Evolutionary conservation across 2,888 invertebrate species (phyloP), one percentile per base, ranked within the genome.

Genomic region (Drosophila mayaguana): DNA sequence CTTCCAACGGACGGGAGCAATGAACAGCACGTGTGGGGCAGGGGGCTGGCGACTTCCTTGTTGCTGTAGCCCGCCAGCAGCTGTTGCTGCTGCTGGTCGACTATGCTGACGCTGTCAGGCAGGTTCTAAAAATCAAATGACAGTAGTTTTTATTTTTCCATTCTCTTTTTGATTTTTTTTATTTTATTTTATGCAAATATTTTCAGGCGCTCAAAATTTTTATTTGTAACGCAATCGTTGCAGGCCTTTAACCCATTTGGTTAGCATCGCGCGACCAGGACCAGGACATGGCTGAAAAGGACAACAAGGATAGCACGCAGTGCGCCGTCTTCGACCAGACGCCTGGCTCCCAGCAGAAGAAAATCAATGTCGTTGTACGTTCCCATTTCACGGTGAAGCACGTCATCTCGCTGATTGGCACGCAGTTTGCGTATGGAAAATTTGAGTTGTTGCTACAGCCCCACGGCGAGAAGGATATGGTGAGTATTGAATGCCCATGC

Each of bases 311-410:
- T 55, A 84, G 46, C 45, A 89, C 91, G 69, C 90, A 91, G 72
- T 92, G 92, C 78, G 91, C 89, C 50, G 92, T 93, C 50, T 87
- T 89, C 72, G 92, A 93, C 76, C 92, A 91, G 77, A 91, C 92
- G 63, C 92, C 92, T 36, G 86, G 89, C 57, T 91, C 93, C 34
- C 91, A 90, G 65, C 91, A 91, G 61, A 92, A 91, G 75, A 93
- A 91, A 83, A 91, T 92, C 61, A 91, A 83, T 70, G 80, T 93
- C 46, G 89, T 92, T 32, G 92, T 93, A 9, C 91, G 92, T 18
- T 86, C 91, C 32, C 85, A 85, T 28, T 90, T 89, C 45, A 92
- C 92, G 34, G 92, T 93, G 32, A 82, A 87, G 43, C 91, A 91
- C 65, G 88, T 93, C 7, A 92, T 93, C 54, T 75, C 79, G 20